phyloP scores from a whole-genome alignment of 2,888 invertebrate genomes.

The Minunthozetes semirufus region DNA sequence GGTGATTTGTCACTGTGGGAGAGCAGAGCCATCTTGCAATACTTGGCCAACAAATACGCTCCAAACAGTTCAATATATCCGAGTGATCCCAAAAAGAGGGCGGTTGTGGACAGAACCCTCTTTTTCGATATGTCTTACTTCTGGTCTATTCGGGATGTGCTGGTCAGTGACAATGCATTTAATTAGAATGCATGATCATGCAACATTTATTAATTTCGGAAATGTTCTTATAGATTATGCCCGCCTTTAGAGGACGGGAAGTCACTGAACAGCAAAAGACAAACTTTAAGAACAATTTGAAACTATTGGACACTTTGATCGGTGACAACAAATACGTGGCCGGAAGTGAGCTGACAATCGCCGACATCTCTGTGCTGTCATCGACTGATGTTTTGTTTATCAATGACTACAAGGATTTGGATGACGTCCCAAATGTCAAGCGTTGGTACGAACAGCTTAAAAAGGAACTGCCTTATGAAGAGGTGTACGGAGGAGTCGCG shows the following conservation, averaged over 20 bases:
- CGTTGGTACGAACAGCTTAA: slow-evolving; percentile 22
- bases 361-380: slow-evolving; percentile 27
- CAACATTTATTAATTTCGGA: neutral
- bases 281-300: neutral
- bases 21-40: slow-evolving; percentile 68
- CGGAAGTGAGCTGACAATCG: slow-evolving; percentile 14
- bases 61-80: slow-evolving; percentile 67
- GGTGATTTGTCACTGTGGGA: slow-evolving; percentile 70
- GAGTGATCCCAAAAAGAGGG: slow-evolving; percentile 61
- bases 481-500: slow-evolving; percentile 14
- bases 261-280: too few relatives aligned
- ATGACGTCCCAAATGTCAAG: neutral
- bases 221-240: neutral
- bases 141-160: slow-evolving; percentile 62
- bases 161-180: slow-evolving; percentile 52
- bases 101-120: slow-evolving; percentile 62
- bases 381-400: neutral
- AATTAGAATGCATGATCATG: too few relatives aligned
- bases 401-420: neutral
- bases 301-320: neutral
- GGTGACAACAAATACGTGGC: too few relatives aligned
- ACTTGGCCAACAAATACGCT: slow-evolving; percentile 70
- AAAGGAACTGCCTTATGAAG: slow-evolving; percentile 19
- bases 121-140: slow-evolving; percentile 57
- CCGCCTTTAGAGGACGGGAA: too few relatives aligned